Evolutionary conservation across 1,140 invertebrate genomes (phyloP), one percentile per base, ranked within the genome.

Genomic region (Mamestra configurata): DNA sequence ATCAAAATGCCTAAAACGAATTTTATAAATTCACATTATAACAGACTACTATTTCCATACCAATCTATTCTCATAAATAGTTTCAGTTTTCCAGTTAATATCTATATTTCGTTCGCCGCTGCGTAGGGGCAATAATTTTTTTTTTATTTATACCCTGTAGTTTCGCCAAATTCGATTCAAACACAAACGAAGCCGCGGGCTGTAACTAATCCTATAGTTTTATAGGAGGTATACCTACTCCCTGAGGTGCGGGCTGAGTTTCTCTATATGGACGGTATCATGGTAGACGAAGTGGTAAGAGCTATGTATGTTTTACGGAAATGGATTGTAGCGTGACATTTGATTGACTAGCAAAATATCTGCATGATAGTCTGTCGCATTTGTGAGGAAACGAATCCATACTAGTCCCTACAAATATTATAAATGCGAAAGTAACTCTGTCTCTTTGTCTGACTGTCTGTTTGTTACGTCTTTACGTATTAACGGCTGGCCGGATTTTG

Each of bases 51-150:
- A 55, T 20, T 35, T 59, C 4, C 55, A 37, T 61, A 61, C 59
- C 15, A 35, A 20, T 64, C 59, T 61, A 37, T 64, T 64, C 31
- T 64, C 35, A 40, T 64, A 64, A 64, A 55, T 40, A 20, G 57
- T 64, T 64, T 59, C 40, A 64, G 59, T n/a, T 20, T 20, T 0
- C 35, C 18, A 20, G 59, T 64, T 64, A 18, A 61, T 61, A 64
- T 40, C 35, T 64, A 20, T 64, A 40, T 64, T 64, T 18, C 18
- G 31, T n/a, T 10, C 35, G 59, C 59, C 31, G 8, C 27, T 35
- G 27, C 35, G 35, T 61, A 51, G 57, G 27, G n/a, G 7, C 31
- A 64, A 61, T 40, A 40, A 64, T 40, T 20, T 40, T 40, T n/a
- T 35, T 64, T 64, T 40, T 64, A 64, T 64, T 64, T 20, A 37